Evolutionary conservation across 1,140 invertebrate genomes (phyloP).

Genomic region (Drosophila busckii): DNA sequence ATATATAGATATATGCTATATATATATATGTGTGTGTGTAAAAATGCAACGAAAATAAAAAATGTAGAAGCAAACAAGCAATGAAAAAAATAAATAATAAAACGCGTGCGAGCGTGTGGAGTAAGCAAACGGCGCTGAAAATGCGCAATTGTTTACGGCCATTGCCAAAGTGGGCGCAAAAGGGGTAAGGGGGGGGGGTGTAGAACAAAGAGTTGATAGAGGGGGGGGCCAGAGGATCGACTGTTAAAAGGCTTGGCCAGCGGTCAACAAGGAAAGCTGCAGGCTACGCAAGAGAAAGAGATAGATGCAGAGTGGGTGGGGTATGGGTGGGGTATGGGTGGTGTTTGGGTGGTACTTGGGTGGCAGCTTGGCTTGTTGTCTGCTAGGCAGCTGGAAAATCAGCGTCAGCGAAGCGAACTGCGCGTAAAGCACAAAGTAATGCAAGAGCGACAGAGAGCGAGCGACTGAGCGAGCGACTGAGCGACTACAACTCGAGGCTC

Average conservation of each 20-base stretch:
- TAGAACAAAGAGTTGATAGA: not conserved
- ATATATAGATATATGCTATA: not conserved
- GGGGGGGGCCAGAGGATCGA: not conserved
- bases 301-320: not conserved
- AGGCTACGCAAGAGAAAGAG: not conserved
- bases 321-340: constrained; percentile 5
- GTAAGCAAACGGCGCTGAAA: constrained; percentile 71
- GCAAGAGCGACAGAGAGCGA: not conserved
- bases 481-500: not conserved
- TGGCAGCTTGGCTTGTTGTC: constrained; percentile 45
- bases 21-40: too few relatives aligned
- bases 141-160: constrained; percentile 72
- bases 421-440: not conserved
- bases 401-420: constrained; percentile 53
- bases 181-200: not conserved
- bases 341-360: constrained; percentile 1
- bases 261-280: constrained; percentile 14
- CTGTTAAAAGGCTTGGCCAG: too few relatives aligned
- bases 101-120: constrained; percentile 12
- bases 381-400: constrained; percentile 72
- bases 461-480: not conserved
- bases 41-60: constrained; percentile 49
- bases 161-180: constrained; percentile 8
- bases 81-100: constrained; percentile 37
- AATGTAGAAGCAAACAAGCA: constrained; percentile 5